Base-by-base conservation (phyloP, 2,797 vertebrate species). In the Helarctos malayanus region DNA sequence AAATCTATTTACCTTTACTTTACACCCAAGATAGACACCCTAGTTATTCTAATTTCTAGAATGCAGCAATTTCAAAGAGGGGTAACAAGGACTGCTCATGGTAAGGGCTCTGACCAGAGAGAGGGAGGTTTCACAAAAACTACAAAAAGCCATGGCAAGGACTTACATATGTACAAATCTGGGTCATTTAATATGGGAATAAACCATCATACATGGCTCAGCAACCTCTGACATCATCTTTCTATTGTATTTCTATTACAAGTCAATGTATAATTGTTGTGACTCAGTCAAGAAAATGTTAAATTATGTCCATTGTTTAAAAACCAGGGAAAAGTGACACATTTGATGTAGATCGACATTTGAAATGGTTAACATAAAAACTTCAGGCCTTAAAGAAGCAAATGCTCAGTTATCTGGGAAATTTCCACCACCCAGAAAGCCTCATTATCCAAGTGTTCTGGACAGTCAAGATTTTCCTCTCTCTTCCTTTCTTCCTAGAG, bases 351-450 rank as follows among this genome's bases (percentile, higher is more conserved):
- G 56, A 89, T 95, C 80, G 92, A 57, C 79, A 89, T 73, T 94
- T 81, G 54, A 97, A 98, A 91, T 94, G 29, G 41, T 89, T 96
- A 96, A 96, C 97, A 91, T 88, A 13, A 85, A 92, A 95, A 84
- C 25, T 82, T 78, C 63, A 57, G 78, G 69, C 38, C 25, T 94
- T 71, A 94, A 73, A 90, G 49, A 89, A 96, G 94, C 41, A 73
- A 87, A 86, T 76, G 23, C 23, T 89, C 61, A 94, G 65, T 95
- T 97, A 92, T 88, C 45, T 97, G 65, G 59, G 81, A 97, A 98
- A 73, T 93, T 96, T 95, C 84, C 68, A 95, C 73, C 29, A 27
- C 49, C 69, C 57, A 92, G 91, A 96, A 92, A 96, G 76, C 79
- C 5, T 88, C 35, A 88, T 41, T 93, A 71, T 94, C 38, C 49